Evolutionary conservation across 1,140 invertebrate genomes (phyloP), one percentile per base, ranked within the genome.

Genomic region (Zaprionus ornatus): DNA sequence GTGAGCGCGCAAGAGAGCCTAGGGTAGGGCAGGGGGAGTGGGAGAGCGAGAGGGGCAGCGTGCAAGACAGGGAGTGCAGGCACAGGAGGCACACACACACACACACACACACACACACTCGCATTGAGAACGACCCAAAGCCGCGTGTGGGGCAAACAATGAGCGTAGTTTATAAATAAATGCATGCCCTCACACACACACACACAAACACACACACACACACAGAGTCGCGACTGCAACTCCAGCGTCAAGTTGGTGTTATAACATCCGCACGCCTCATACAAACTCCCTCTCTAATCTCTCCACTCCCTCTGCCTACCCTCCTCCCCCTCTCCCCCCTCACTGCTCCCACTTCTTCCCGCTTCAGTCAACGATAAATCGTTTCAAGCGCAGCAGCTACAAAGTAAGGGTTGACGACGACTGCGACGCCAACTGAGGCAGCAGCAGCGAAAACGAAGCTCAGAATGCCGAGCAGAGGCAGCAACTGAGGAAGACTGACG

Each of bases 151-250:
- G 77, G 72, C 71, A 80, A 77, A 68, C 85, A 87, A 82, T 83
- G 80, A 87, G 84, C 80, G 68, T 74, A 88, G 84, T 88, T 87
- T 88, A 87, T 79, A 88, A 87, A 87, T 87, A 87, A 88, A 80
- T 74, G 70, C 81, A 80, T 23, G 54, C 77, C 52, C 81, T 65
- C 12, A 37, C n/a, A 25, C 23, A 74, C 37, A 79, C n/a, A 66
- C 40, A 35, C 65, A 71, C 48, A 60, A 35, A 63, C 40, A 68
- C 3, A 35, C 19, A 35, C 32, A 57, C 19, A 50, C 32, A 72
- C 45, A 37, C 29, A 42, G 29, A 52, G 17, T 45, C 17, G 6
- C 62, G 25, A 72, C 13, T 63, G 68, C 68, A 76, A 76, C 74
- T 76, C 56, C 68, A 76, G 42, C 55, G 17, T 60, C 57, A 73